Base-by-base conservation (phyloP, 2,888 invertebrate species). In the Iphiclides podalirius region DNA sequence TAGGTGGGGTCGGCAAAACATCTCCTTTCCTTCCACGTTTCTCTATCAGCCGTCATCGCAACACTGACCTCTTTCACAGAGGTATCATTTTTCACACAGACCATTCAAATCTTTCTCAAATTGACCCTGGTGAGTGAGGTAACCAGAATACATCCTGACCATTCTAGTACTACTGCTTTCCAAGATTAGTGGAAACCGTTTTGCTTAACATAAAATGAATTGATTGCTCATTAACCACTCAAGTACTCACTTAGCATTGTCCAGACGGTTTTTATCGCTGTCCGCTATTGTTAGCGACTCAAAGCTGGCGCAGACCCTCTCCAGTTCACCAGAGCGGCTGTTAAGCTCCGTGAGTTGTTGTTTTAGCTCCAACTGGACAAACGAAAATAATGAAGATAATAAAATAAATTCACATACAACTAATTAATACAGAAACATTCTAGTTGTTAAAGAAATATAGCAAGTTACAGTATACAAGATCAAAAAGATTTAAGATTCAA, bases 271-370 rank as follows among this genome's bases (percentile, higher is more conserved):
- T 17, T 70, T 65, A 23, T 86, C 86, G 1, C 75, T 78, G 14
- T 84, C 84, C 0, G 79, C 67, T 2, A 86, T 85, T 1, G 71
- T 72, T 1, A 79, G 66, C 7, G 74, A 61, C 2, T 73, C 65
- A 8, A 80, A 71, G 1, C 63, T 56, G 0, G 71, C 55, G 23
- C 84, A 83, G 0, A 81, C 70, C 1, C 70, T 47, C n/a, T 82
- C 81, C 45, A 84, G 47, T 41, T 83, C 77, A 0, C 54, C 55
- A 1, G 64, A 58, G 0, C 76, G 65, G 0, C 63, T 61, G 0
- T 63, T 57, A 1, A 83, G 47, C 53, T 81, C 75, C 0, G 67
- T 58, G 1, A 82, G 51, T 1, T 69, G 67, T 9, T 73, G 67
- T 0, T 48, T 71, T 0, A 83, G 52, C 51, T 83, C 83, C 6